Evolutionary conservation across 1,140 invertebrate species (phyloP), one percentile per base, ranked within the genome.

Genomic region (Panagrolaimus sp.): DNA sequence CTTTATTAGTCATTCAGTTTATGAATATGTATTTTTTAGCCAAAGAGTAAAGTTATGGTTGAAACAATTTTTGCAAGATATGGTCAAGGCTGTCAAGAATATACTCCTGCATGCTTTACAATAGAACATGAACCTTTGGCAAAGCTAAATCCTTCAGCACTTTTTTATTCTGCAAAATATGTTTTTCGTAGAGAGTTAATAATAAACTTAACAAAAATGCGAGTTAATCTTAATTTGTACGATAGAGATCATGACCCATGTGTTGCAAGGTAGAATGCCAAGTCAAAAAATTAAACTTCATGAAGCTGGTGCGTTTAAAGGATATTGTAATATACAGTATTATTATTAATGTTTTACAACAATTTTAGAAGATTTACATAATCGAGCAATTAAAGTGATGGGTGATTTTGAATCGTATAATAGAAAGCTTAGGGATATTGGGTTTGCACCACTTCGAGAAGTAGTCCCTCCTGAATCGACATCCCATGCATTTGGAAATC

Each of bases 81-180:
- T 11, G 20, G 25, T 70, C 16, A 2, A 5, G 65, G 7, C 4
- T 57, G 20, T 47, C 38, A 65, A 5, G 27, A 20, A 11, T 16
- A 45, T 16, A 67, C 57, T 20, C 13, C 42, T 3, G 51, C 31
- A 38, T 38, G 5, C 44, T 63, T 20, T n/a, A n/a, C 44, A 1
- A 13, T 27, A 7, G 27, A 31, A 38, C 44, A 42, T 42, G 46
- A 48, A 9, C 16, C 9, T 65, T 38, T 51, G 16, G 23, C 25
- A 25, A 66, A 68, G 38, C 47, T 13, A 11, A 23, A 16, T 31
- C 77, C 76, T n/a, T 74, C 78, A 20, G 47, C 11, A 90, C 90
- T 89, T 65, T 96, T 93, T 83, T 89, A 92, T 77, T 98, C 98
- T 86, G 91, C 94, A 0, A 98, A 93, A 80, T 94, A 97, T 85